Evolutionary conservation across 2,113 vertebrate species (phyloP), one percentile per base, ranked within the genome.

Genomic region (Shinisaurus crocodilurus): DNA sequence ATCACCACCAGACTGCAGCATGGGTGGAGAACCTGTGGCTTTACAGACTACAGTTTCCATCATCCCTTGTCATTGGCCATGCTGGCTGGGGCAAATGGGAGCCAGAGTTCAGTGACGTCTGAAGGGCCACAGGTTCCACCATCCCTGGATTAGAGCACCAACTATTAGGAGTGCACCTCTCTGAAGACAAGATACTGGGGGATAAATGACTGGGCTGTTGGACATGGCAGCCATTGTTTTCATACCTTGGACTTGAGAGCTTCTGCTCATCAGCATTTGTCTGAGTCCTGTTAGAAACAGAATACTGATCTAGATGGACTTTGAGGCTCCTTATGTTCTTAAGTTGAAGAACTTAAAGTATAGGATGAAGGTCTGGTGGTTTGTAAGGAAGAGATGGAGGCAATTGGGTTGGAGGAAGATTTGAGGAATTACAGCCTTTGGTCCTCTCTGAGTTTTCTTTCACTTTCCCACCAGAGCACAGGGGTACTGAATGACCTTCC

Each of bases 401-500:
- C 20, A 60, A 29, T 8, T 79, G 75, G 60, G 60, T 9, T 48
- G 40, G 10, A 45, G 20, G 77, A 79, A 48, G 1, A 54, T 82
- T 18, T 74, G 74, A 12, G 34, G 23, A 32, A 0, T 88, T 50
- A 60, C 48, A 77, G 43, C 4, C 27, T 65, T 65, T 63, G 57
- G 8, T 48, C 60, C 75, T 74, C 43, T 43, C 27, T 77, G 50
- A 85, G 23, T 45, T 72, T 37, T 37, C 43, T 15, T 37, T 60
- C n/a, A 40, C 45, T 88, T 80, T 50, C 70, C 67, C 75, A 5
- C n/a, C 84, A 94, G 93, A 94, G 91, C 40, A 88, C 86, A 9
- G 93, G 93, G 40, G 60, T 75, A 18, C 63, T 94, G 83, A 85
- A 88, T 23, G 92, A 93, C 43, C 74, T 94, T 37, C 92, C 93